A percentile compares a stretch with the other conserved stretches of the same genome.
Evolutionary conservation across 1,140 invertebrate genomes (phyloP).

Genomic region (Nasonia giraulti): DNA sequence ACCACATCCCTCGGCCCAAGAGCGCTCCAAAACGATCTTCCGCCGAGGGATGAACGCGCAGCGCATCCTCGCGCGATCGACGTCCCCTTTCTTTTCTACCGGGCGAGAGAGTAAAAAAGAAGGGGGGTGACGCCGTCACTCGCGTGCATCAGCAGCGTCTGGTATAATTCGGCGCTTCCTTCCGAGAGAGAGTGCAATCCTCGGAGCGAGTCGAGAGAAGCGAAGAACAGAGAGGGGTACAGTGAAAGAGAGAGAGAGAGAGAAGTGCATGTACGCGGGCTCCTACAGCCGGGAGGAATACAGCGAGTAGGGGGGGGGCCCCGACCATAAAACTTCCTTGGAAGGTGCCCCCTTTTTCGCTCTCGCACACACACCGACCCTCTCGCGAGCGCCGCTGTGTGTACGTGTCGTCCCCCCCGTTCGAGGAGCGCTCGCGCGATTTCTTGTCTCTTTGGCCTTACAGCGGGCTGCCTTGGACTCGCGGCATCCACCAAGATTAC

Average conservation of each 20-base stretch:
- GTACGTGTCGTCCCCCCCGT: conserved; percentile 41
- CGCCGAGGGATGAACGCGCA: not conserved
- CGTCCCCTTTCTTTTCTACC: not conserved
- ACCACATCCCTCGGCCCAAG: not conserved
- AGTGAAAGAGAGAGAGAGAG: conserved; percentile 10
- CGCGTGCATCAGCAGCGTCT: conserved; percentile 5
- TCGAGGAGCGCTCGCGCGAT: conserved; percentile 43
- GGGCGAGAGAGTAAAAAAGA: not conserved
- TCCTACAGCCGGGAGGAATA: conserved; percentile 20
- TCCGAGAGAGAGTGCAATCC: conserved; percentile 17
- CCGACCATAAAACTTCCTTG: conserved; percentile 35
- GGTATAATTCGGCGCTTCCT: conserved; percentile 25
- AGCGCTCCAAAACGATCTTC: not conserved
- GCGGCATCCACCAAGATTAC: conserved; percentile 72
- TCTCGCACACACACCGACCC: not conserved
- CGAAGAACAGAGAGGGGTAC: conserved; percentile 2
- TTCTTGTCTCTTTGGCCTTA: conserved; percentile 74
- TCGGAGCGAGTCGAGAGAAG: conserved; percentile 7
- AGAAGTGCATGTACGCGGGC: conserved; percentile 14
- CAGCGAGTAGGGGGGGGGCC: not conserved
- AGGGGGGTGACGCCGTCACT: not conserved
- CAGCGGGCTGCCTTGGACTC: conserved; percentile 68
- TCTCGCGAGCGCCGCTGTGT: not conserved
- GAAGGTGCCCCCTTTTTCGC: conserved; percentile 28
- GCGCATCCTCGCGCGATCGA: not conserved